Evolutionary conservation across 2,797 vertebrate species (phyloP), one percentile per base, ranked within the genome.

Genomic region (Acropternis orthonyx): DNA sequence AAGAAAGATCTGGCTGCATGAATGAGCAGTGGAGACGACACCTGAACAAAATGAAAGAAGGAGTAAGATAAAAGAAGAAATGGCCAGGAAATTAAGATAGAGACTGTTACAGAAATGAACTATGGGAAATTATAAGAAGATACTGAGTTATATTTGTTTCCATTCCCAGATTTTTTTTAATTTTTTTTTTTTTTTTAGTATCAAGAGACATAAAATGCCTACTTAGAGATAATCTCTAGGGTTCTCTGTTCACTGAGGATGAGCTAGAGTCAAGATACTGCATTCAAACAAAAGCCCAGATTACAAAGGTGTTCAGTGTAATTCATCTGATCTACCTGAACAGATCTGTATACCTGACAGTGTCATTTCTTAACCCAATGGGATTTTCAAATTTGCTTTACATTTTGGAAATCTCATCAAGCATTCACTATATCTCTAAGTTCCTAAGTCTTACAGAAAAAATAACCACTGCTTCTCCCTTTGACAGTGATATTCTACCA

Each of bases 81-180:
- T 36, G 10, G 30, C 6, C 56, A 86, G 36, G 71, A 65, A 96
- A 92, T 65, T 20, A 83, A 48, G 89, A 48, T 32, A 86, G 96
- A 92, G 49, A 84, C 37, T 95, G 52, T 41, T 78, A 95, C 95
- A 91, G 52, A 93, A 91, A 97, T 92, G 63, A 97, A 88, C 66
- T 30, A 66, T 65, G 55, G 43, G 49, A 97, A 95, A 92, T 54
- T 94, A 26, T 91, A 88, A 89, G 63, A 93, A 93, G 68, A 58
- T 49, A 82, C 3, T 43, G 72, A 93, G 65, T 54, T 58, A 48
- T 88, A 66, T 48, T 81, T 69, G 44, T 94, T 97, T 96, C 72
- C 52, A 9, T 2, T 56, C 26, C 3, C 21, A 58, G 9, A 59
- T 39, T 63, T 22, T 28, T 61, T 14, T 20, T 48, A 24, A 41